phyloP scores from a whole-genome alignment of 2,797 vertebrate species.

The Leucoraja ocellata region DNA sequence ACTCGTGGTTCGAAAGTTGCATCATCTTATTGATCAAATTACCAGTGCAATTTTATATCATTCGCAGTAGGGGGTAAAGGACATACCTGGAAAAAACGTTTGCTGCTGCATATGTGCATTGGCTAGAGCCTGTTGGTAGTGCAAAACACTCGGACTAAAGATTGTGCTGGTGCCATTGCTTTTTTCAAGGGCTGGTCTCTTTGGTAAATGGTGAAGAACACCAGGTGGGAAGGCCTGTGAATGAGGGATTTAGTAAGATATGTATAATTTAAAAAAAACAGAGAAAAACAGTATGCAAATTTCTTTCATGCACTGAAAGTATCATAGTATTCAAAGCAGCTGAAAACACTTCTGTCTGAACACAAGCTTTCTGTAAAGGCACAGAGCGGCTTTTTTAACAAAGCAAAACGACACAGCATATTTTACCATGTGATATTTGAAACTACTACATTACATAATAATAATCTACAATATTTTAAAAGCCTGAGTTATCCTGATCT shows the following conservation, averaged over 20 bases:
- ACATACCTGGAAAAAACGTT: constrained; percentile 82
- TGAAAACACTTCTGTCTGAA: neutral
- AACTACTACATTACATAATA: neutral
- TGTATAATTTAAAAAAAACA: constrained; percentile 39
- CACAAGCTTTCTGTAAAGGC: constrained; percentile 9
- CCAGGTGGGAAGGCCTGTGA: constrained; percentile 79
- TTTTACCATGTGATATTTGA: neutral
- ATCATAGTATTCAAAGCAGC: neutral
- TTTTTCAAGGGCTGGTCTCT: constrained; percentile 93
- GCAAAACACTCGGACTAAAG: constrained; percentile 84
- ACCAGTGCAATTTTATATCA: neutral
- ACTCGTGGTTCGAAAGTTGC: neutral
- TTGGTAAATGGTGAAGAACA: constrained; percentile 86
- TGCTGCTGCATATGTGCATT: constrained; percentile 82
- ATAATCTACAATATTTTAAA: constrained; percentile 12
- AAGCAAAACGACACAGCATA: neutral
- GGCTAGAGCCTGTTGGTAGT: constrained; percentile 90
- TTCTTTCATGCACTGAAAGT: neutral
- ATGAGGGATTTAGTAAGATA: constrained; percentile 53
- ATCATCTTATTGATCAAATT: neutral
- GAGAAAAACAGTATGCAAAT: constrained; percentile 14
- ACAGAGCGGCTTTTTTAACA: neutral
- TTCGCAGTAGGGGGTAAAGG: constrained; percentile 22
- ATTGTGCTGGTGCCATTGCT: constrained; percentile 77
- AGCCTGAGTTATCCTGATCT: constrained; percentile 52